Evolutionary conservation across 2,797 vertebrate species (phyloP), one percentile per base, ranked within the genome.

Genomic region (Cebuella pygmaea): DNA sequence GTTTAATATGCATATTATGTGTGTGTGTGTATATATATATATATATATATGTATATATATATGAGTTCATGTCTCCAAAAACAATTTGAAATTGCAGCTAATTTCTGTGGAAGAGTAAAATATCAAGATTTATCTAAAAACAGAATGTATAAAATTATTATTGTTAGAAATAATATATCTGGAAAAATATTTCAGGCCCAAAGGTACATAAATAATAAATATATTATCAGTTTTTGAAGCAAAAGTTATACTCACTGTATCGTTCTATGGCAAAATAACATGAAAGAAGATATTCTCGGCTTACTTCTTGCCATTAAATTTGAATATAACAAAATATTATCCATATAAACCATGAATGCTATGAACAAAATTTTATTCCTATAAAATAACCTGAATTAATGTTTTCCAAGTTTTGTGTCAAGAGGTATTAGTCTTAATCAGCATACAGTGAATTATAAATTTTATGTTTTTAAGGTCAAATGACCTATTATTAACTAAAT

Each of bases 61-160:
- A 19, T 2, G 13, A 57, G 33, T 46, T 88, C 15, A n/a, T 90
- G 6, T 30, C 2, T 5, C 36, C 22, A 19, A 57, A 79, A 92
- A 8, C 7, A 86, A 90, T 86, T 52, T 76, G 30, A 92, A 92
- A 95, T 90, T 93, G 78, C 92, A 74, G n/a, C 70, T 79, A 88
- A 76, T 74, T 83, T 81, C 57, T 94, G 17, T 92, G 59, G 4
- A 64, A 74, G 36, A 93, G 19, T 41, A 44, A 81, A 89, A 84
- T 81, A 48, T 15, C 41, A 9, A 85, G 12, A 91, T 70, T 93
- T 96, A 2, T 88, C 11, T 90, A 74, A 87, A 88, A 89, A 50
- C 7, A 30, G 24, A 50, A 74, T 84, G 90, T 90, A 67, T 55
- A 55, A 91, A 82, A 20, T 70, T 75, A 76, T 70, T 87, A 17